A percentile compares a stretch with the other conserved stretches of the same genome.
Evolutionary conservation across 2,888 invertebrate species (phyloP).

Genomic region (Drosophila paucipuncta): DNA sequence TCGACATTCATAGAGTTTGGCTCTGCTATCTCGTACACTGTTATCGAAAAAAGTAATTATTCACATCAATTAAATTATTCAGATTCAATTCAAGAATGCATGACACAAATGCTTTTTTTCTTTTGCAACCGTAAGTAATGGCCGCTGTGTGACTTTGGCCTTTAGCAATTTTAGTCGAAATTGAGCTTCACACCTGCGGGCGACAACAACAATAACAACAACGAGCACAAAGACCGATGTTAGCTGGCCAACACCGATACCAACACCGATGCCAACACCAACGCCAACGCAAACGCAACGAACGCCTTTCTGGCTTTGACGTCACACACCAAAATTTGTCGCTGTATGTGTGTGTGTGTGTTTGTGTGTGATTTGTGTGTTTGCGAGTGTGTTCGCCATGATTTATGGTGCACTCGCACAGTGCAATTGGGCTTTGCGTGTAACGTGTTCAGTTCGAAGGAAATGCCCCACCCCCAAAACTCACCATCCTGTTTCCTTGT

Average conservation of each 20-base stretch:
- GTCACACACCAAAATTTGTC: conserved; percentile 39
- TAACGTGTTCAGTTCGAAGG: conserved; percentile 31
- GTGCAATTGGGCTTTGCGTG: conserved; percentile 55
- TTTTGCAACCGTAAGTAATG: neutral
- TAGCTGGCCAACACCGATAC: conserved; percentile 1
- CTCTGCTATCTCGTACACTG: neutral
- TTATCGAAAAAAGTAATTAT: neutral
- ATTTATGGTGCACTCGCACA: conserved; percentile 61
- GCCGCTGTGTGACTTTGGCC: neutral
- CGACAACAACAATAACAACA: conserved; percentile 14
- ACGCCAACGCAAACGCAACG: conserved; percentile 50
- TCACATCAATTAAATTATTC: neutral
- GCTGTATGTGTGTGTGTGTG: conserved; percentile 8
- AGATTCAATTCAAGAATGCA: neutral
- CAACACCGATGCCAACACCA: neutral
- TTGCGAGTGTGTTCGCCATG: conserved; percentile 37
- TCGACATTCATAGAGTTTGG: neutral
- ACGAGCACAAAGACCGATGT: conserved; percentile 6
- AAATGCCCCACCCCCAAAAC: conserved; percentile 5
- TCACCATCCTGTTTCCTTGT: neutral
- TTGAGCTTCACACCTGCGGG: conserved; percentile 24
- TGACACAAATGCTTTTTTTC: neutral
- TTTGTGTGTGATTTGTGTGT: neutral
- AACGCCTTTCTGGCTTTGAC: conserved; percentile 60
- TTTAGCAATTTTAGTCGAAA: conserved; percentile 8